Conservation (phyloP, 2,113 vertebrate genomes). For the Paramormyrops kingsleyae region DNA sequence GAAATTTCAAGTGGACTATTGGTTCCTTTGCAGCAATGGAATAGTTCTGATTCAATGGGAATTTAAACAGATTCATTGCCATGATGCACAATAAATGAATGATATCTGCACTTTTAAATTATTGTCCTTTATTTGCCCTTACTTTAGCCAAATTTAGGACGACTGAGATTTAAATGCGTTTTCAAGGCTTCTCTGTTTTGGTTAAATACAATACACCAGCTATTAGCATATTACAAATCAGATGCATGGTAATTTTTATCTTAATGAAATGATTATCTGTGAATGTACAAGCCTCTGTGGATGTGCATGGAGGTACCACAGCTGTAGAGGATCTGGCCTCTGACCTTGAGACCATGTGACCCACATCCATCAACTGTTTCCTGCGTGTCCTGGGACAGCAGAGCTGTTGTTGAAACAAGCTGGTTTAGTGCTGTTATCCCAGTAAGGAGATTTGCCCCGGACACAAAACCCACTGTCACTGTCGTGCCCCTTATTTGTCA, state of each 20-base stretch:
- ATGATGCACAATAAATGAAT: background rate
- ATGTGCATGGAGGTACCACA: background rate
- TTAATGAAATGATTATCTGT: background rate
- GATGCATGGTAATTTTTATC: background rate
- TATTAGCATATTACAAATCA: background rate
- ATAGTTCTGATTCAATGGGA: background rate
- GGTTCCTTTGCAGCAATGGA: background rate
- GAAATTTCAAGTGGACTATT: background rate
- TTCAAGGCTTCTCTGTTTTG: background rate
- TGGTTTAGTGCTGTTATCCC: background rate
- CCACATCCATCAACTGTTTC: slow-evolving; percentile 8
- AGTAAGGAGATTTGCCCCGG: background rate
- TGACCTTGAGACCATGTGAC: slow-evolving; percentile 4
- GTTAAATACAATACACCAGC: background rate
- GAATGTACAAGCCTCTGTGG: background rate
- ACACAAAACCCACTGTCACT: background rate
- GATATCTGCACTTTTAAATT: background rate
- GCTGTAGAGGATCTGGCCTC: slow-evolving; percentile 4
- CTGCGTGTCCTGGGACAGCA: background rate
- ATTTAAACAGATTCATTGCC: background rate
- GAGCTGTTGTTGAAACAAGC: background rate
- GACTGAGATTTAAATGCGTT: background rate
- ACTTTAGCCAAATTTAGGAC: background rate
- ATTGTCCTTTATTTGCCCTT: background rate
- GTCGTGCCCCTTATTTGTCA: background rate